phyloP scores from a whole-genome alignment of 2,113 vertebrate species.

The Thermophis baileyi region DNA sequence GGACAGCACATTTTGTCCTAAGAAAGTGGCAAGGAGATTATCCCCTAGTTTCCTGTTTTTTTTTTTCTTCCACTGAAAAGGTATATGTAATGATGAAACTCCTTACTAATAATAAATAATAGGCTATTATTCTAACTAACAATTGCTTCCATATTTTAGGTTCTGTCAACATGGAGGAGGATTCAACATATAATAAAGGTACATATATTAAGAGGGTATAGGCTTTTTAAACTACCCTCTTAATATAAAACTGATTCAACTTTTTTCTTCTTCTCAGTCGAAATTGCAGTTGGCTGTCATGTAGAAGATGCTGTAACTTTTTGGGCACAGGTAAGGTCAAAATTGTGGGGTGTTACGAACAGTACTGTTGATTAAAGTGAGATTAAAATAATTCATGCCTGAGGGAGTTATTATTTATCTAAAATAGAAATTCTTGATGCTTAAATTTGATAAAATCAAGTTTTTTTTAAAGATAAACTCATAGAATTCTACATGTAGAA shows the following conservation, averaged over 20 bases:
- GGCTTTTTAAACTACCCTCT: no score
- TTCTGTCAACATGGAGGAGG: conserved; percentile 55
- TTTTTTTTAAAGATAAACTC: neutral
- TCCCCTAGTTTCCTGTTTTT: neutral
- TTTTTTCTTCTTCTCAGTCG: conserved; percentile 46
- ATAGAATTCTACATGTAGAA: neutral
- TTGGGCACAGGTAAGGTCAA: conserved; percentile 77
- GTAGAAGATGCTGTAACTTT: conserved; percentile 78
- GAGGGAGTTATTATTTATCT: neutral
- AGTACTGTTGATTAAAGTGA: neutral
- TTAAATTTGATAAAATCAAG: neutral
- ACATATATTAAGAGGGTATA: neutral
- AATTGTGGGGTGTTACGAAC: neutral
- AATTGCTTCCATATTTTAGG: conserved; percentile 50
- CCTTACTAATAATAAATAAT: neutral
- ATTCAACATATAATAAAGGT: conserved; percentile 58
- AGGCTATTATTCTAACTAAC: neutral
- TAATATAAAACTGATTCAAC: neutral
- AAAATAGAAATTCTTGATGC: neutral
- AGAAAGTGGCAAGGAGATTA: neutral
- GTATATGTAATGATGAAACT: neutral
- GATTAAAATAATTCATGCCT: neutral
- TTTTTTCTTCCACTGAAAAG: neutral
- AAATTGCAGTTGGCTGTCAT: conserved; percentile 72
- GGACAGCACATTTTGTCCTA: neutral